phyloP scores from a whole-genome alignment of 2,888 invertebrate species.

The Chironomus tentans region DNA sequence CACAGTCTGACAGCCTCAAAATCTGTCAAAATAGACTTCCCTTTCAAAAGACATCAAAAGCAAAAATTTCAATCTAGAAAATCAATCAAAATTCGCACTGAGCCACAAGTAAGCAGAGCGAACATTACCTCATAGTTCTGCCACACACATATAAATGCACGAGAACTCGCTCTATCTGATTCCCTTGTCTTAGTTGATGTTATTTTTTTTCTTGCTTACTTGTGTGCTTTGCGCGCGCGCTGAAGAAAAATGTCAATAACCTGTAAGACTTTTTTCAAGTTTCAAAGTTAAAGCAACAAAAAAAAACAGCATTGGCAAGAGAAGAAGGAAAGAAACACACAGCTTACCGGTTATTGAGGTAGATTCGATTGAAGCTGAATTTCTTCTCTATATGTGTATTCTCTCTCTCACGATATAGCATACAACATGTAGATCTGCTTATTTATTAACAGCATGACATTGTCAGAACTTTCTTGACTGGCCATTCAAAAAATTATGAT shows the following conservation, averaged over 20 bases:
- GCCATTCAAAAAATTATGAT: no score
- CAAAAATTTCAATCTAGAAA: not conserved
- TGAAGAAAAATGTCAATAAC: slow-evolving; percentile 25
- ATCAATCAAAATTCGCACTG: slow-evolving; percentile 13
- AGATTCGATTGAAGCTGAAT: not conserved
- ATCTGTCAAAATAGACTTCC: not conserved
- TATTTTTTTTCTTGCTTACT: not conserved
- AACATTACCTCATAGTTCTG: slow-evolving; percentile 18
- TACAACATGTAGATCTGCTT: no score
- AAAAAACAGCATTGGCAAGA: not conserved
- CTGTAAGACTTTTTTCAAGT: slow-evolving; percentile 17
- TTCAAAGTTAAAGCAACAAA: slow-evolving; percentile 23
- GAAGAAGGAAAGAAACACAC: not conserved
- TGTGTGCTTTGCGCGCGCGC: not conserved
- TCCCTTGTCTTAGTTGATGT: not conserved
- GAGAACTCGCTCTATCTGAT: slow-evolving; percentile 4
- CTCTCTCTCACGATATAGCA: no score
- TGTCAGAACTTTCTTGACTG: not conserved
- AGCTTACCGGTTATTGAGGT: slow-evolving; percentile 22
- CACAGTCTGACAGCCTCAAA: no score
- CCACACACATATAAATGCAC: not conserved
- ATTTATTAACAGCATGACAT: not conserved
- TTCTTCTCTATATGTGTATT: no score
- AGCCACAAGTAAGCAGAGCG: not conserved
- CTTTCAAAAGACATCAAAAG: not conserved